Evolutionary conservation across 2,888 invertebrate genomes (phyloP).

Genomic region (Tachina grossa): DNA sequence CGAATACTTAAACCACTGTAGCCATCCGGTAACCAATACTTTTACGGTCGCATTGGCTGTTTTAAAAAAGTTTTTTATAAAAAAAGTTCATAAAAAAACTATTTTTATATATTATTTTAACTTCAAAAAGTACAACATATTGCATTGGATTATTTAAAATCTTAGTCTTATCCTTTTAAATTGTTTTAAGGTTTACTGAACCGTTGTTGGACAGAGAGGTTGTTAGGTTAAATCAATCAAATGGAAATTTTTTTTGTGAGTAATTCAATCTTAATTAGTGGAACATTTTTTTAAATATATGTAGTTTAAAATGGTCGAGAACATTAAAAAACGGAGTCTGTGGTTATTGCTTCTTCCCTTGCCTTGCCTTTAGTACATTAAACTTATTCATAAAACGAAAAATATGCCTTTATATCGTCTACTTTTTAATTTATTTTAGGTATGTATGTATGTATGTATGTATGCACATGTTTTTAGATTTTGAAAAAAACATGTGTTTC

Average conservation of each 20-base stretch:
- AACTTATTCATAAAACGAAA: not conserved
- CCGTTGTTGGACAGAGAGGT: conserved; percentile 49
- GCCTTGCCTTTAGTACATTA: not conserved
- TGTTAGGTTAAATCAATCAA: conserved; percentile 64
- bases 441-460: not conserved
- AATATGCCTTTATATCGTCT: not conserved
- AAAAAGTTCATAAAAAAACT: too few relatives aligned
- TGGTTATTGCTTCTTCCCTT: conserved; percentile 64
- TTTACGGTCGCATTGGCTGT: conserved; percentile 2
- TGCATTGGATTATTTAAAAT: conserved; percentile 56
- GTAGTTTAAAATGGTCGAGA: not conserved
- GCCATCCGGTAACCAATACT: conserved; percentile 71
- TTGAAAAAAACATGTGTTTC: conserved; percentile 38
- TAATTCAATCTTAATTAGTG: conserved; percentile 62
- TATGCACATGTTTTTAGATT: not conserved
- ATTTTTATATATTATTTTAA: conserved; percentile 1
- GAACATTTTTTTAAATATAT: conserved; percentile 28
- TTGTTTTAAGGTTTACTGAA: conserved; percentile 59
- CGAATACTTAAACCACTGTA: conserved; percentile 72
- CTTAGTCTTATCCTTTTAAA: conserved; percentile 31
- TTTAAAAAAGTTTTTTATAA: not conserved
- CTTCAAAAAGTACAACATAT: conserved; percentile 63
- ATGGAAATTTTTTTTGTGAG: conserved; percentile 57
- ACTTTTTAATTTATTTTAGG: not conserved
- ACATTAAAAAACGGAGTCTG: conserved; percentile 47